A percentile compares a stretch with the other conserved stretches of the same genome.
Conservation (phyloP, 1,140 invertebrate species). For the Drosophila nigrodunni region DNA sequence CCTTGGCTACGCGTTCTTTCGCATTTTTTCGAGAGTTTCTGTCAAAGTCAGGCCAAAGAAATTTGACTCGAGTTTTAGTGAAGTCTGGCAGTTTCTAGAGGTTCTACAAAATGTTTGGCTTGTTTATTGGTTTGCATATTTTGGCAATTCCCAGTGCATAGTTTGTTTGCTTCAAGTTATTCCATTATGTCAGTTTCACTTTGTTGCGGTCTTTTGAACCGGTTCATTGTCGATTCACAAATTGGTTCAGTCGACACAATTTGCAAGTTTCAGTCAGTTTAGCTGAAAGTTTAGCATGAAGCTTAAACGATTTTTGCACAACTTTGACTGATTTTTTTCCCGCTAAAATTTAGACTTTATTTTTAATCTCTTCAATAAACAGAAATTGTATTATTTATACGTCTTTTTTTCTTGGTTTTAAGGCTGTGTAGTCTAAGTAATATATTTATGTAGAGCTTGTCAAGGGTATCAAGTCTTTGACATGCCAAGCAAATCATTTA, state of each 20-base stretch:
- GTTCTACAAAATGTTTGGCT: constrained; percentile 1
- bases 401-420: no score
- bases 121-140: constrained; percentile 18
- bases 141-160: constrained; percentile 2
- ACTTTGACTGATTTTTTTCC: no score
- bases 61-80: not conserved
- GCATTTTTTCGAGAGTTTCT: not conserved
- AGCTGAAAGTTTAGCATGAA: no score
- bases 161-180: not conserved
- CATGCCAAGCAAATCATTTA: no score
- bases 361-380: no score
- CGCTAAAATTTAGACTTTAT: no score
- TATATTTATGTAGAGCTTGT: no score
- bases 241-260: not conserved
- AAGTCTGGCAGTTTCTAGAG: not conserved
- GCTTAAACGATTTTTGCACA: no score
- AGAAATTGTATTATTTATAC: no score
- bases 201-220: not conserved
- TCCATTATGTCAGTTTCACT: constrained; percentile 9
- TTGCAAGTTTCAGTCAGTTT: not conserved
- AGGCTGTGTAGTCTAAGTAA: no score
- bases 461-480: no score
- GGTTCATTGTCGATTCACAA: not conserved
- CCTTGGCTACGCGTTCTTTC: not conserved
- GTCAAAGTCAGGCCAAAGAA: constrained; percentile 1